Conservation (phyloP, 2,797 vertebrate genomes). For the Cyprinodon diabolis region DNA sequence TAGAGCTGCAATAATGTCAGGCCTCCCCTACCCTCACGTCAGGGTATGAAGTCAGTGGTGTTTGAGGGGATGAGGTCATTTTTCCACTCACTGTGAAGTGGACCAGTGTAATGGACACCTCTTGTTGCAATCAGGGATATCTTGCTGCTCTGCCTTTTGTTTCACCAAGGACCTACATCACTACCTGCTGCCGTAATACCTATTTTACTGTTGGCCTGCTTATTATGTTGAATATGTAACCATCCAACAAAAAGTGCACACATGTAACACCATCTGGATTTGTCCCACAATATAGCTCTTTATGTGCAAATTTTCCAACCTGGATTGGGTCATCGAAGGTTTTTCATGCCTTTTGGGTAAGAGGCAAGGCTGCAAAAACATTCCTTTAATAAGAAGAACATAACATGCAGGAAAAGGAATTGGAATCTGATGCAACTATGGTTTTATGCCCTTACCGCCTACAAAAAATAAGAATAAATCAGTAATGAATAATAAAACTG, state of each 20-base stretch:
- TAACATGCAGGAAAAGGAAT: background rate
- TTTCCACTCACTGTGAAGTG: constrained; percentile 77
- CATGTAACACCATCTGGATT: background rate
- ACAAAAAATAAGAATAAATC: no score
- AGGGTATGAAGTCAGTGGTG: constrained; percentile 75
- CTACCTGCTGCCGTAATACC: constrained; percentile 15
- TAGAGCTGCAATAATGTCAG: constrained; percentile 70
- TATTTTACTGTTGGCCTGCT: background rate
- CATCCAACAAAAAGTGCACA: background rate
- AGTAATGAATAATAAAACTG: background rate
- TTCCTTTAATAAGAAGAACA: background rate
- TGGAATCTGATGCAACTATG: background rate
- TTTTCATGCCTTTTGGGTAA: background rate
- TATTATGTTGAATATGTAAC: background rate
- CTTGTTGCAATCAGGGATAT: constrained; percentile 63
- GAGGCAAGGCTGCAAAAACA: background rate
- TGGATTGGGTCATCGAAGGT: background rate
- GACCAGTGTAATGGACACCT: constrained; percentile 80
- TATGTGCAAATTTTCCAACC: background rate
- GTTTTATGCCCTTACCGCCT: background rate
- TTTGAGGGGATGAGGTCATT: constrained; percentile 81
- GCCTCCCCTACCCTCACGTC: constrained; percentile 50
- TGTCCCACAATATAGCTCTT: background rate
- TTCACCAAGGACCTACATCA: constrained; percentile 22
- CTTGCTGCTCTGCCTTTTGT: constrained; percentile 42